Conservation (phyloP, 2,797 vertebrate species). For the Thamnophis elegans region DNA sequence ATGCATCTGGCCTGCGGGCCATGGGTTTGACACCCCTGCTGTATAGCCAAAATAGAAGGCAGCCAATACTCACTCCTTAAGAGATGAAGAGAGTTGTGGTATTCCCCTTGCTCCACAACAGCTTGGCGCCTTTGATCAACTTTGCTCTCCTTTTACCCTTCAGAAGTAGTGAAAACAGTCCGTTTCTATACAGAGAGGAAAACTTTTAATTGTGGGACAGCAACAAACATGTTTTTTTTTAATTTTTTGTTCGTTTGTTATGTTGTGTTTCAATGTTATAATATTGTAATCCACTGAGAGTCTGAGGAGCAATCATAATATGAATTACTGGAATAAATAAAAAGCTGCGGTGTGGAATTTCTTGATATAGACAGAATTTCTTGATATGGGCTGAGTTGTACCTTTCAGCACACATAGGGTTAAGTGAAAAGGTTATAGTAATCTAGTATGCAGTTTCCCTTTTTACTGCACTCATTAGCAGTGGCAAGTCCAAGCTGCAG, state of each 20-base stretch:
- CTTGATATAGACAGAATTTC: constrained; percentile 49
- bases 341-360: constrained; percentile 12
- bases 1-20: too few species aligned
- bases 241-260: neutral
- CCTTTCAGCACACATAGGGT: constrained; percentile 65
- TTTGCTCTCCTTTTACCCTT: neutral
- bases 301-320: neutral
- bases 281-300: neutral
- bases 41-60: neutral
- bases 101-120: neutral
- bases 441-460: constrained; percentile 66
- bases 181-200: neutral
- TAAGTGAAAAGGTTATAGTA: constrained; percentile 72
- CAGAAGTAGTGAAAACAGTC: neutral
- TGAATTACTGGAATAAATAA: neutral
- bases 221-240: neutral
- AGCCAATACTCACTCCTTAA: neutral
- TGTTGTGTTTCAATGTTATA: neutral
- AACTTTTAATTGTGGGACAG: neutral
- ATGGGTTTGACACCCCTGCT: too few species aligned
- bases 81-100: neutral
- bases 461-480: constrained; percentile 76
- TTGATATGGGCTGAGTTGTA: constrained; percentile 62
- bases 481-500: constrained; percentile 72
- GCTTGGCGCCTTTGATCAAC: neutral